Evolutionary conservation across 2,113 vertebrate species (phyloP).

Genomic region (Ctenomys sociabilis): DNA sequence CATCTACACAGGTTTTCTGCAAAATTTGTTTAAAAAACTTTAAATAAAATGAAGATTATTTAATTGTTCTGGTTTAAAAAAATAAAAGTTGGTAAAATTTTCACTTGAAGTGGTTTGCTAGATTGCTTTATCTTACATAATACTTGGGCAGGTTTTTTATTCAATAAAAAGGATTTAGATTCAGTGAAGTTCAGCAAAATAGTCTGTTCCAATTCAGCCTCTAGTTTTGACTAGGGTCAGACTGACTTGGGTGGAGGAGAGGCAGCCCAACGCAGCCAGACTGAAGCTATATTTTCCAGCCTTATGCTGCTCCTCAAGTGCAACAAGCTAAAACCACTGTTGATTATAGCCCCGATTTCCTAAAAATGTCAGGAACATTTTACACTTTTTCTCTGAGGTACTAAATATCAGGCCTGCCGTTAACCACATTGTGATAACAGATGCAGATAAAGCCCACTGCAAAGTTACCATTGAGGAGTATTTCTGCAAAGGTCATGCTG

Average conservation of each 20-base stretch:
- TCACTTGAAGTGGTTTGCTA: neutral
- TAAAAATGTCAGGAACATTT: conserved; percentile 74
- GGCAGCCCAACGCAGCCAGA: neutral
- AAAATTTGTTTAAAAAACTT: neutral
- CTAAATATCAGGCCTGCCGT: conserved; percentile 77
- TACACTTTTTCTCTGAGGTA: conserved; percentile 60
- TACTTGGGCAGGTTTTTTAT: neutral
- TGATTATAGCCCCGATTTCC: conserved; percentile 62
- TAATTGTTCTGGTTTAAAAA: neutral
- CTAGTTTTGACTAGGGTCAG: neutral
- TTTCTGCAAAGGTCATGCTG: conserved; percentile 72
- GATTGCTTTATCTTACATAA: conserved; percentile 7
- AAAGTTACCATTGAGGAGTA: conserved; percentile 54
- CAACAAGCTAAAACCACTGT: conserved; percentile 56
- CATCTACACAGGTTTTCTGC: neutral
- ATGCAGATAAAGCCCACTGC: conserved; percentile 61
- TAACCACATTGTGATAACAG: conserved; percentile 66
- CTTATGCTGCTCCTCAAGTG: conserved; percentile 1
- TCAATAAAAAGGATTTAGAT: conserved; percentile 33
- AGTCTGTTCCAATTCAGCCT: neutral
- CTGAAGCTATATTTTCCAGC: neutral
- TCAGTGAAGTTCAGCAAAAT: conserved; percentile 37
- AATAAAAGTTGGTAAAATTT: neutral
- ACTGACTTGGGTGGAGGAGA: neutral
- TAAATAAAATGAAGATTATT: neutral